Conservation (phyloP, 2,888 invertebrate species). For the Dolichomitus sp. region DNA sequence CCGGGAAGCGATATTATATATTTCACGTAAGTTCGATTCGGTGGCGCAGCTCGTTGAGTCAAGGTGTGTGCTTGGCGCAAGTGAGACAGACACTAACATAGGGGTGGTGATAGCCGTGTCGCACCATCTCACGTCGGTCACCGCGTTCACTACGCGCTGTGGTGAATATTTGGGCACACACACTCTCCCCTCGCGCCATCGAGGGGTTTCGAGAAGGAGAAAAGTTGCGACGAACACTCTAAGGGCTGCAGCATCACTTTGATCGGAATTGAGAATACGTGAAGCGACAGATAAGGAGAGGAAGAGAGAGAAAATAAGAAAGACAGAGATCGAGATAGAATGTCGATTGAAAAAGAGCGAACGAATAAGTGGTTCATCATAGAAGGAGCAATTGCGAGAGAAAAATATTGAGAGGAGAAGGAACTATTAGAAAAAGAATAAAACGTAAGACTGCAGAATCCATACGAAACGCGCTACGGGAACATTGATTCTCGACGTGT, state of each 20-base stretch:
- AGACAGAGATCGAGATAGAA: background rate
- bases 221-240: background rate
- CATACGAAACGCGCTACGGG: background rate
- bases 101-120: constrained; percentile 5
- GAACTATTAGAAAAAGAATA: background rate
- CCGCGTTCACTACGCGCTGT: background rate
- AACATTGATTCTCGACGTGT: constrained; percentile 41
- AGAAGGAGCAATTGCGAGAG: constrained; percentile 14
- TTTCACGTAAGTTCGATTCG: constrained; percentile 31
- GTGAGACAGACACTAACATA: background rate
- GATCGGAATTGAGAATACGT: background rate
- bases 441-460: background rate
- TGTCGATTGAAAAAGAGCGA: constrained; percentile 16
- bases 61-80: constrained; percentile 29
- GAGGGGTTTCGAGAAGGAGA: background rate
- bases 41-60: constrained; percentile 33
- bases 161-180: background rate
- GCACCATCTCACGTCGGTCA: constrained; percentile 1
- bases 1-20: background rate
- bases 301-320: no score
- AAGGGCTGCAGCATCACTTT: background rate
- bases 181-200: background rate
- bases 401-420: background rate
- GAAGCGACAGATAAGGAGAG: background rate
- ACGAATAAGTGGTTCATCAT: background rate